A percentile compares a stretch with the other conserved stretches of the same genome.
These are phyloP conservation scores for Ctenochaetus hawaiiensis DNA, from an alignment of 2,797 vertebrate species.

Conservation along the genomic window DNA sequence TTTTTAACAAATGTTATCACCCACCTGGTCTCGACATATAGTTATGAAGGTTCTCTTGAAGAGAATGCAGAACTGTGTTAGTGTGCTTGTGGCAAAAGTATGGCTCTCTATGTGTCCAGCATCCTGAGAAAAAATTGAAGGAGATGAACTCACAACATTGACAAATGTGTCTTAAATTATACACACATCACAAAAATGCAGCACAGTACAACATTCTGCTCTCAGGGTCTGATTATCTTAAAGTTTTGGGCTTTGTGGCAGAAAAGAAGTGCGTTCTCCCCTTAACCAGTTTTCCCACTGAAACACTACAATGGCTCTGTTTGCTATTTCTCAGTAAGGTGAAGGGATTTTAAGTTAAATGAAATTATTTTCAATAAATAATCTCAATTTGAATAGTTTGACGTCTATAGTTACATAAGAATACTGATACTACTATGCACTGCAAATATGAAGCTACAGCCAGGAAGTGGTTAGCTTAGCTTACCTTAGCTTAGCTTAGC, in stretches of 20 bases:
- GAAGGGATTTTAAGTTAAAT: background rate
- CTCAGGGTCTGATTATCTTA: background rate
- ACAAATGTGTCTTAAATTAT: slow-evolving; percentile 67
- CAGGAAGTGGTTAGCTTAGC: no score
- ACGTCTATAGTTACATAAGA: no score
- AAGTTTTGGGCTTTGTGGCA: background rate
- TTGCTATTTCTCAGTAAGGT: background rate
- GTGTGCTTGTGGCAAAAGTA: slow-evolving; percentile 95
- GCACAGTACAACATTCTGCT: background rate
- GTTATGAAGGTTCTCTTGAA: slow-evolving; percentile 96
- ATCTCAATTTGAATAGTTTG: no score
- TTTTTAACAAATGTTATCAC: slow-evolving; percentile 15
- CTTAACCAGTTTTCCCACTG: background rate
- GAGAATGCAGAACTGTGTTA: slow-evolving; percentile 97
- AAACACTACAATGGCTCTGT: background rate
- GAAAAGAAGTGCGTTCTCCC: background rate
- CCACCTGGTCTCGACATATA: slow-evolving; percentile 91
- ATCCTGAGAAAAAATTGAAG: slow-evolving; percentile 61
- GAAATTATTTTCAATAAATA: background rate
- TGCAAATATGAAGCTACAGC: background rate
- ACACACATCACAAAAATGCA: slow-evolving; percentile 33
- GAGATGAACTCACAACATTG: background rate
- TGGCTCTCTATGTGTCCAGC: slow-evolving; percentile 93
- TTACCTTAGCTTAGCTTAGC: background rate
- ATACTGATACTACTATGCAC: no score